Conservation (phyloP, 1,140 invertebrate species). For the Stegodyphus dumicola region DNA sequence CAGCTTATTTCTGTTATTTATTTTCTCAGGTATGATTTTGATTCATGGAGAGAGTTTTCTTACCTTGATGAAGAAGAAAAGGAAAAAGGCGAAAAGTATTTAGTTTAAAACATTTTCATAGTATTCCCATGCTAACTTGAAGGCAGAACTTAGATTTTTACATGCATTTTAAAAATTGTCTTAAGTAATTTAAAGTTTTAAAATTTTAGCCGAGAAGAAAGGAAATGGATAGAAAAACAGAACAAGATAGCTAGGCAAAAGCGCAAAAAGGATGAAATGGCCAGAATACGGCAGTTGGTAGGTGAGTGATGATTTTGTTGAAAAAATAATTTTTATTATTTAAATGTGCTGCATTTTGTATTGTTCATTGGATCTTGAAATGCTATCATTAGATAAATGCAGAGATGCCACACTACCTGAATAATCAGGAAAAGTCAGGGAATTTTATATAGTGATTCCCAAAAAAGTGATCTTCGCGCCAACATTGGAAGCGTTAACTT, state of each 20-base stretch:
- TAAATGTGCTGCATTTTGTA: no score
- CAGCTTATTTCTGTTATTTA: background rate
- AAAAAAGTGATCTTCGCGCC: no score
- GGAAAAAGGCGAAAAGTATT: constrained; percentile 88
- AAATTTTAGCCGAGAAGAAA: constrained; percentile 81
- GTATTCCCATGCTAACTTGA: no score
- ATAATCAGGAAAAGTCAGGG: no score
- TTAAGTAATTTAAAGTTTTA: background rate
- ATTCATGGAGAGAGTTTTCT: constrained; percentile 99
- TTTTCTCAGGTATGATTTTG: constrained; percentile 95
- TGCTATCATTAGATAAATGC: no score
- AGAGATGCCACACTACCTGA: no score
- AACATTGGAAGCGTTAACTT: no score
- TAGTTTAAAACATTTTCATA: background rate
- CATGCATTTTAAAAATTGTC: background rate
- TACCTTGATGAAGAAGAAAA: constrained; percentile 99
- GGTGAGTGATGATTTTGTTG: constrained; percentile 64
- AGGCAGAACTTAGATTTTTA: background rate
- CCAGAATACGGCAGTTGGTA: constrained; percentile 86
- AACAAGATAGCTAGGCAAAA: constrained; percentile 92
- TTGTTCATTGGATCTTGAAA: no score
- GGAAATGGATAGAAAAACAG: constrained; percentile 97
- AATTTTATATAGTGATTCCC: no score
- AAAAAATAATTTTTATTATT: no score
- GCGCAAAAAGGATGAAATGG: constrained; percentile 96